Evolutionary conservation across 2,113 vertebrate species (phyloP).

Genomic region (Dromaius novaehollandiae): DNA sequence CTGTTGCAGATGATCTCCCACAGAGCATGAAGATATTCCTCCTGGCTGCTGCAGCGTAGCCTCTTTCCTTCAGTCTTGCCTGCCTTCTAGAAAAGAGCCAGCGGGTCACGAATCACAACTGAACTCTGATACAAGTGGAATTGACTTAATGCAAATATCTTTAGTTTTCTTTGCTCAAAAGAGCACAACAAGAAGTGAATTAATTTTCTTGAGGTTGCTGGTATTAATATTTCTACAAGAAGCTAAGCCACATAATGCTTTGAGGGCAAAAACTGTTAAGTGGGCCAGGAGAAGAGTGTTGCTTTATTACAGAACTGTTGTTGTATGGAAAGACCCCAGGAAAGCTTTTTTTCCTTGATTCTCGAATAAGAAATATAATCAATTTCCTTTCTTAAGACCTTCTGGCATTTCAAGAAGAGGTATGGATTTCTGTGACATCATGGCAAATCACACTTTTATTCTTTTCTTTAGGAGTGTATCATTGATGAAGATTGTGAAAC

Average conservation of each 20-base stretch:
- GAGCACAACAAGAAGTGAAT: background rate
- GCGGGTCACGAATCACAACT: background rate
- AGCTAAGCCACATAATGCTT: background rate
- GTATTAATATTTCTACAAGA: background rate
- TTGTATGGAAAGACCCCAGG: background rate
- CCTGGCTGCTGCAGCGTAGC: background rate
- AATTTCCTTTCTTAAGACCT: background rate
- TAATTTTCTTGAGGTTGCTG: background rate
- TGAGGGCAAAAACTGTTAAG: background rate
- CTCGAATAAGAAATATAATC: background rate
- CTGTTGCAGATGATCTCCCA: background rate
- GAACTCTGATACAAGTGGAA: background rate
- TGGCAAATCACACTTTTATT: background rate
- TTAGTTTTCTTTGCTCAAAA: background rate
- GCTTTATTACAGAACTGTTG: background rate
- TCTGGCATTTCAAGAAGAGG: background rate
- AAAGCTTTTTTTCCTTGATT: background rate
- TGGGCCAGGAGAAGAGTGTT: background rate
- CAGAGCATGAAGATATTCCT: background rate
- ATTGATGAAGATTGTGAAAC: constrained; percentile 87
- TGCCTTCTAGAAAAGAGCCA: background rate
- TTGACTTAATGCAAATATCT: background rate
- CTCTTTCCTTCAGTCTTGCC: background rate
- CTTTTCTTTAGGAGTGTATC: constrained; percentile 83
- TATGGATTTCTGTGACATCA: background rate